These are phyloP conservation scores for Polypedilum vanderplanki DNA, from an alignment of 1,140 invertebrate species.

Conservation along the genomic window DNA sequence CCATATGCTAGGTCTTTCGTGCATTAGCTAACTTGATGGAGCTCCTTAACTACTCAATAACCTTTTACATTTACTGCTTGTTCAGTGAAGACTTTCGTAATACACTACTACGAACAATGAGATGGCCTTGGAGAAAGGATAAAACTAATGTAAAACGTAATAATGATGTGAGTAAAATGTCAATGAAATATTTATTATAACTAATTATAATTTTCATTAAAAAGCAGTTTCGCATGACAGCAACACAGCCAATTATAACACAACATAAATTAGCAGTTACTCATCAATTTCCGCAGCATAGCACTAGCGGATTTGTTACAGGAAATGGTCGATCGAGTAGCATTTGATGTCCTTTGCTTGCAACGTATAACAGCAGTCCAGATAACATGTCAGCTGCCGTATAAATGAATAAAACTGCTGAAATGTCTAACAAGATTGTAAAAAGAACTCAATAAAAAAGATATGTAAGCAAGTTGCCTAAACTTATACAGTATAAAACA, in stretches of 20 bases:
- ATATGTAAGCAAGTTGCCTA: no score
- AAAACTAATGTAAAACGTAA: not conserved
- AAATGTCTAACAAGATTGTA: no score
- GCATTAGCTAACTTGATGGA: slow-evolving; percentile 66
- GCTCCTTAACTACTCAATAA: slow-evolving; percentile 67
- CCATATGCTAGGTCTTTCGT: slow-evolving; percentile 57
- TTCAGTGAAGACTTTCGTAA: slow-evolving; percentile 69
- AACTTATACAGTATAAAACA: no score
- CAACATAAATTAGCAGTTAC: slow-evolving; percentile 12
- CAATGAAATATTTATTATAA: not conserved
- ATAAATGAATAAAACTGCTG: no score
- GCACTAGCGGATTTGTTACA: slow-evolving; percentile 39
- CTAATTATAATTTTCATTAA: not conserved
- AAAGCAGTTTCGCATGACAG: not conserved
- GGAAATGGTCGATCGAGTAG: slow-evolving; percentile 37
- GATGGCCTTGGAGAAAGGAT: slow-evolving; percentile 48
- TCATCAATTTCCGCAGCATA: slow-evolving; percentile 35
- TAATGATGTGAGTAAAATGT: not conserved
- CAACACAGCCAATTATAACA: not conserved
- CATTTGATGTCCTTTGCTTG: slow-evolving; percentile 35
- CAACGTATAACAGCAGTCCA: not conserved
- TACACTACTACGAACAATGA: slow-evolving; percentile 58
- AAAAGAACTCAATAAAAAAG: no score
- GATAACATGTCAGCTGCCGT: not conserved
- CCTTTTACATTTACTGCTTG: slow-evolving; percentile 71